These are phyloP conservation scores for Melipona beecheii DNA, from an alignment of 2,888 invertebrate species.

Conservation along the genomic window DNA sequence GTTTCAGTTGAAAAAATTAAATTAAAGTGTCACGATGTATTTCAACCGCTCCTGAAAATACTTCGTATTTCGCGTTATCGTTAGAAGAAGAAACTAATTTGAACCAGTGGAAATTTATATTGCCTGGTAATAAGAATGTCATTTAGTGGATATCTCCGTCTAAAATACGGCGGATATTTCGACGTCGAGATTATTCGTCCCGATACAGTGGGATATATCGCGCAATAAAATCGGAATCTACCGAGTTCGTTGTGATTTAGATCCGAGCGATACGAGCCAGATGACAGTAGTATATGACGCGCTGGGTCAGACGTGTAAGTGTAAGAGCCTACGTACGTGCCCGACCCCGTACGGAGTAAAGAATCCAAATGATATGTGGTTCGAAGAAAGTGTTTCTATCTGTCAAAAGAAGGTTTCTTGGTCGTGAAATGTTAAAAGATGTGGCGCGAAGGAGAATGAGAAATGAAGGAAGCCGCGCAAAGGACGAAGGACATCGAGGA, in stretches of 20 bases:
- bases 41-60: background rate
- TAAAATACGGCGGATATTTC: background rate
- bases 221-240: background rate
- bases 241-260: background rate
- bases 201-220: background rate
- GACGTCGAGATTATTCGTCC: background rate
- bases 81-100: background rate
- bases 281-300: background rate
- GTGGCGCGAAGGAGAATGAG: background rate
- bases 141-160: background rate
- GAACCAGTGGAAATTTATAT: background rate
- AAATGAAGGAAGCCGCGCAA: background rate
- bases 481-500: background rate
- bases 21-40: background rate
- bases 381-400: slow-evolving; percentile 1
- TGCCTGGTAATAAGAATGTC: background rate
- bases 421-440: background rate
- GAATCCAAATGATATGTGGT: background rate
- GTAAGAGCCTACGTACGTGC: background rate
- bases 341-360: slow-evolving; percentile 1
- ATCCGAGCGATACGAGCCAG: background rate
- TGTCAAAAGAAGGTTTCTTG: background rate
- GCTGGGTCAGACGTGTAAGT: background rate
- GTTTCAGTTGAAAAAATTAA: too few species aligned
- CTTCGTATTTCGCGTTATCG: too few species aligned